Conservation (phyloP, 2,113 vertebrate genomes). For the Cyanistes caeruleus region DNA sequence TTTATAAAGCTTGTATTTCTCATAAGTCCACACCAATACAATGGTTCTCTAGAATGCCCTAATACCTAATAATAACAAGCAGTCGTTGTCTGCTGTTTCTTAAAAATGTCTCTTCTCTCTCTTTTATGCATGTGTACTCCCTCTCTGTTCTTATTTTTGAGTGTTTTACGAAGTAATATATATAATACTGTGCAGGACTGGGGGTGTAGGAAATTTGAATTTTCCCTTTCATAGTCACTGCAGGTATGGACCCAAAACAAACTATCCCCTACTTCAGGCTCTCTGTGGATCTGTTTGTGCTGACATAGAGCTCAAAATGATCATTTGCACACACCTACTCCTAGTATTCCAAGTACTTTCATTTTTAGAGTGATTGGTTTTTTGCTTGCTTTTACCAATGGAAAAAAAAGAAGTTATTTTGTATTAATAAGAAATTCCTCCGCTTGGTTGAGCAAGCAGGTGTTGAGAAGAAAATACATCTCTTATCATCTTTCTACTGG, state of each 20-base stretch:
- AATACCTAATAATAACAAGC: too few species aligned
- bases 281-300: background rate
- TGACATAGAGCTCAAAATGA: background rate
- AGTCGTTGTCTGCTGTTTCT: background rate
- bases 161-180: background rate
- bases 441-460: background rate
- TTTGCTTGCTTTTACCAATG: background rate
- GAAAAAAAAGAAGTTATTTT: background rate
- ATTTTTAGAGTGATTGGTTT: background rate
- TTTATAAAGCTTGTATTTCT: background rate
- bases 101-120: background rate
- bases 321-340: fast-evolving
- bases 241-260: background rate
- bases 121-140: background rate
- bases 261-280: background rate
- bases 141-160: background rate
- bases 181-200: background rate
- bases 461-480: background rate
- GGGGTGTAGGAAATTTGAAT: background rate
- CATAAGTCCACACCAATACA: background rate
- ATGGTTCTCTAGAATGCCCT: background rate
- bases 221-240: background rate
- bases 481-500: background rate
- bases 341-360: background rate
- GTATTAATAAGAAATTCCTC: background rate